A percentile compares a stretch with the other conserved stretches of the same genome.
These are phyloP conservation scores for Rachycentron canadum DNA, from an alignment of 2,797 vertebrate genomes.

Conservation along the genomic window DNA sequence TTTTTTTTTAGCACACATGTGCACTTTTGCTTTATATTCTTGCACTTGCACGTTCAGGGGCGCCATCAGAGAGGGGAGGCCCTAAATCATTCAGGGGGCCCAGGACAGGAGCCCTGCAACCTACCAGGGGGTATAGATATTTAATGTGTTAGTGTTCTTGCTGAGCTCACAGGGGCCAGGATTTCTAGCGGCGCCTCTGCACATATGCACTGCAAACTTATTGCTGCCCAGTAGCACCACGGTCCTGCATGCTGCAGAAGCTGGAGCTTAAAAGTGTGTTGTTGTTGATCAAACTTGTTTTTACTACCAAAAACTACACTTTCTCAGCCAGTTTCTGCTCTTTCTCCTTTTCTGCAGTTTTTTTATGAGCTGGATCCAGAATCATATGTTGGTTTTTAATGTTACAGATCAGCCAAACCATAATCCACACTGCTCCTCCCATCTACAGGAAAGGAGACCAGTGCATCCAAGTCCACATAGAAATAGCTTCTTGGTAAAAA, in stretches of 20 bases:
- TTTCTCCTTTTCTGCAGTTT: conserved; percentile 19
- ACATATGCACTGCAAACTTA: conserved; percentile 5
- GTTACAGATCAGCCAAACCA: conserved; percentile 62
- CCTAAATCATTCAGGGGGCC: conserved; percentile 65
- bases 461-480: conserved; percentile 34
- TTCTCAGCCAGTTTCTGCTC: conserved; percentile 27
- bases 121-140: conserved; percentile 58
- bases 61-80: conserved; percentile 19
- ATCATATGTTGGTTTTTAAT: conserved; percentile 36
- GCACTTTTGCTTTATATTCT: conserved; percentile 36
- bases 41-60: conserved; percentile 20
- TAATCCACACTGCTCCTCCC: conserved; percentile 48
- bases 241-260: not conserved
- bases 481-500: conserved; percentile 15
- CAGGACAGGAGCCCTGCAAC: conserved; percentile 34
- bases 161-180: conserved; percentile 11
- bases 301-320: conserved; percentile 15
- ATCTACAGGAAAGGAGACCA: conserved; percentile 41
- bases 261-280: conserved; percentile 5
- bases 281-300: conserved; percentile 51
- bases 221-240: not conserved
- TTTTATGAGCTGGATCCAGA: conserved; percentile 37
- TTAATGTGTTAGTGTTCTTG: conserved; percentile 51
- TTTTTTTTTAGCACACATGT: conserved; percentile 15
- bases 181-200: conserved; percentile 13